Conservation (phyloP, 1,140 invertebrate genomes). For the Penaeus vannamei region DNA sequence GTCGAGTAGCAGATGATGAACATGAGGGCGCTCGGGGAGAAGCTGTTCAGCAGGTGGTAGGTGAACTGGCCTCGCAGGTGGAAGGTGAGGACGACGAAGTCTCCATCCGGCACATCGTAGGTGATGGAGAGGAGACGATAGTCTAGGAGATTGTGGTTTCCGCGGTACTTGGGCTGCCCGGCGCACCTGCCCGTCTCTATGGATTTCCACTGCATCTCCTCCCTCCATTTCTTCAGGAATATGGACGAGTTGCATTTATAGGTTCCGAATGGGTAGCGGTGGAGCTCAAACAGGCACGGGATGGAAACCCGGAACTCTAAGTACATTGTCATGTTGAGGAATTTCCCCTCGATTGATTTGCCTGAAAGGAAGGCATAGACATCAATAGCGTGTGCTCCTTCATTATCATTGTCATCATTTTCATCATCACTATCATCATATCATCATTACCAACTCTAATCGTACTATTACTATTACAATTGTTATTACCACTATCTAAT, state of each 20-base stretch:
- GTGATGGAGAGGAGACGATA: neutral
- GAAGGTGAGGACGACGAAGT: constrained; percentile 15
- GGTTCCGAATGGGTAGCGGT: constrained; percentile 33
- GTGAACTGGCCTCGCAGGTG: constrained; percentile 10
- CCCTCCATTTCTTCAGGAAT: neutral
- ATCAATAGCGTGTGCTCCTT: no score
- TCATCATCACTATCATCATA: no score
- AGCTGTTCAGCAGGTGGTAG: constrained; percentile 39
- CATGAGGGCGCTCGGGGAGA: constrained; percentile 30
- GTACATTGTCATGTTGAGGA: constrained; percentile 19
- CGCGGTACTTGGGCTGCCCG: neutral
- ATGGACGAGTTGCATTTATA: constrained; percentile 1
- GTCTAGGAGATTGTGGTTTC: constrained; percentile 4
- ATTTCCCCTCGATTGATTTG: neutral
- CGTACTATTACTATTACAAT: no score
- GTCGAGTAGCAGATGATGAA: constrained; percentile 38
- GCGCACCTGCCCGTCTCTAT: neutral
- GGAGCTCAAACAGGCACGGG: constrained; percentile 15
- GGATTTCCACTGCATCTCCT: neutral
- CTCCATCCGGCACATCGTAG: neutral
- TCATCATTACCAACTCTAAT: no score
- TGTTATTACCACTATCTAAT: no score
- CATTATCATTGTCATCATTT: no score
- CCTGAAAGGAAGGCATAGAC: constrained; percentile 3
- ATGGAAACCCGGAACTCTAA: neutral